Evolutionary conservation across 2,113 vertebrate species (phyloP).

Genomic region (Salvator merianae): DNA sequence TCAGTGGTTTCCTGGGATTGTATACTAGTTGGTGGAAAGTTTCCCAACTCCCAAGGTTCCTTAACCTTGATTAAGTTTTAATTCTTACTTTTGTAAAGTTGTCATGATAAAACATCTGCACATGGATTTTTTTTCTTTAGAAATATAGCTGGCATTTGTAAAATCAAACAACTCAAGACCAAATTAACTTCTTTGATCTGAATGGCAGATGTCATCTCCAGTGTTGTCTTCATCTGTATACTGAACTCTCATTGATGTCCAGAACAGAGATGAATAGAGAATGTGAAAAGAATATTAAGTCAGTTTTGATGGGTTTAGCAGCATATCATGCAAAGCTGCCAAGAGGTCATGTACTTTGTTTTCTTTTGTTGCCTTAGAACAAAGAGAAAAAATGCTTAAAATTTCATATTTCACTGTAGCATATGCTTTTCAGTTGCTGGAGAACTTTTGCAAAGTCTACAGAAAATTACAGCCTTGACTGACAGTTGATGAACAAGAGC

Average conservation of each 20-base stretch:
- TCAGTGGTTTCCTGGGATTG: neutral
- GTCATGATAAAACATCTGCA: neutral
- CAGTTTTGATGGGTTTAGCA: neutral
- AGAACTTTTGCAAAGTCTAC: conserved; percentile 8
- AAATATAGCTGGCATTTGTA: conserved; percentile 10
- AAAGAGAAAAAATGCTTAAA: conserved; percentile 10
- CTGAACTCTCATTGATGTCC: conserved; percentile 26
- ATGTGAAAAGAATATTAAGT: conserved; percentile 29
- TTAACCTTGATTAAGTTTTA: neutral
- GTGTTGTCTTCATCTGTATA: neutral
- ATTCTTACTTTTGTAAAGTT: conserved; percentile 15
- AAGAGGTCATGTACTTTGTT: conserved; percentile 3
- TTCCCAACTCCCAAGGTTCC: neutral
- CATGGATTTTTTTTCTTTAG: neutral
- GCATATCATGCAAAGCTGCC: neutral
- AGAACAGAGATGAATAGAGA: neutral
- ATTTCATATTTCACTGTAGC: conserved; percentile 4
- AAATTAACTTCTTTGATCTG: conserved; percentile 29
- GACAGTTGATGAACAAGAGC: neutral
- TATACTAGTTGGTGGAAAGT: neutral
- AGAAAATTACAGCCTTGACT: neutral
- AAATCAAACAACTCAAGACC: conserved; percentile 10
- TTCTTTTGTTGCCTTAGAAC: neutral
- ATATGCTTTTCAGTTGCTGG: neutral
- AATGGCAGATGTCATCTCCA: conserved; percentile 22